phyloP scores from a whole-genome alignment of 2,888 invertebrate species.

The Phanerotoma sp. region DNA sequence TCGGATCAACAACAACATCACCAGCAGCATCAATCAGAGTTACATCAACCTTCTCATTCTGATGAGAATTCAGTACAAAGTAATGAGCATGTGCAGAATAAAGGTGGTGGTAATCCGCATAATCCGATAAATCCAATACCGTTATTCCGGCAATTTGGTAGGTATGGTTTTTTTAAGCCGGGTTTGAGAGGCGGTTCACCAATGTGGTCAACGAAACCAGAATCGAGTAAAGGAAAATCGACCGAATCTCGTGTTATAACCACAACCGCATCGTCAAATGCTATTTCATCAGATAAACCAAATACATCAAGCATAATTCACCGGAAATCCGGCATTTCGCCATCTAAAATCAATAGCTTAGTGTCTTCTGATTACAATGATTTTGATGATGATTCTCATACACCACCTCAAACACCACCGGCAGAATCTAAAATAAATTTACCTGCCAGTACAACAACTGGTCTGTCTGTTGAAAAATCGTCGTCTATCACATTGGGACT shows the following conservation, averaged over 20 bases:
- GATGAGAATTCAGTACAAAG: constrained; percentile 36
- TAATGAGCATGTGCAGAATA: constrained; percentile 44
- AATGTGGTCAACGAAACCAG: constrained; percentile 63
- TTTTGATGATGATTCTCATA: constrained; percentile 63
- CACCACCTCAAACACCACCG: constrained; percentile 62
- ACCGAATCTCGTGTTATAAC: constrained; percentile 53
- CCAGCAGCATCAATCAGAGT: no score
- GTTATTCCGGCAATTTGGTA: constrained; percentile 62
- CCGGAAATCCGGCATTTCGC: constrained; percentile 52
- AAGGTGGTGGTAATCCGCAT: constrained; percentile 60
- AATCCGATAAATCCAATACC: constrained; percentile 64
- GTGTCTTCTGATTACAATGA: constrained; percentile 65
- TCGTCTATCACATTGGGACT: constrained; percentile 32
- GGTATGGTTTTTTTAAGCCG: constrained; percentile 64
- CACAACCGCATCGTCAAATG: constrained; percentile 41
- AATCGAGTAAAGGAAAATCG: constrained; percentile 54
- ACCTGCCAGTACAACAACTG: constrained; percentile 30
- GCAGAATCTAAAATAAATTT: constrained; percentile 41
- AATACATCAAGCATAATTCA: constrained; percentile 54
- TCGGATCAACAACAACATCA: constrained; percentile 63
- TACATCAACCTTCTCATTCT: no score
- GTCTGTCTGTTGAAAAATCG: constrained; percentile 25
- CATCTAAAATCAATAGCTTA: constrained; percentile 59
- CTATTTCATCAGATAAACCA: constrained; percentile 55
- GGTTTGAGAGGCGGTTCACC: constrained; percentile 69